Base-by-base conservation (phyloP, 2,113 vertebrate species). In the Nesogale talazaci region DNA sequence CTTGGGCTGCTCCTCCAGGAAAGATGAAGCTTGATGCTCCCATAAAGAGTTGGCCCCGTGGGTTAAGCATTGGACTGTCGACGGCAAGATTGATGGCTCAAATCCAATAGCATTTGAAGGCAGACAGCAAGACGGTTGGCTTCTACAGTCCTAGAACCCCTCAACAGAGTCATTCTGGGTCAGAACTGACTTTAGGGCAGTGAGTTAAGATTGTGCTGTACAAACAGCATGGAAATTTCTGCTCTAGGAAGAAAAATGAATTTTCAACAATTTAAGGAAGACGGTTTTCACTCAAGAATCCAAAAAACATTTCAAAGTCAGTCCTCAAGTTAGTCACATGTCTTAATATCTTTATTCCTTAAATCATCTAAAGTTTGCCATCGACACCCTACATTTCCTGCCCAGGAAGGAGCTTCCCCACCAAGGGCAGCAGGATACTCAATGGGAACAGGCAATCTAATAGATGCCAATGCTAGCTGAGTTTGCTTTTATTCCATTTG, bases 221-320 rank as follows among this genome's bases (percentile, higher is more conserved):
- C 46, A 52, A 52, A 52, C 46, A 52, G 46, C 70, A 86, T 3
- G 88, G 46, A 78, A 78, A 88, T 72, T 56, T 88, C 17, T 67
- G 1, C 57, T 83, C 27, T 72, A 90, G 82, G 38, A 95, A 96
- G 93, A 78, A 61, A 95, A 94, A 74, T 56, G 2, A 84, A 74
- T 56, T 46, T 93, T 91, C 34, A 94, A 42, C 46, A 82, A 59
- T 88, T 57, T 78, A 15, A 56, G 86, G 2, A 31, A 34, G 22
- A 65, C 63, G 29, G 9, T 65, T 65, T 90, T 78, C 6, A 90
- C 40, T 59, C 36, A 63, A 22, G 9, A 72, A 20, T 63, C 56
- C 56, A 69, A 78, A 94, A 92, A 40, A 34, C 83, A 80, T 94
- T 93, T 92, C 52, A 78, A 85, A 86, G 40, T 72, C 42, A 92